Base-by-base conservation (phyloP, 2,797 vertebrate genomes). In the Pseudochromis fuscus region DNA sequence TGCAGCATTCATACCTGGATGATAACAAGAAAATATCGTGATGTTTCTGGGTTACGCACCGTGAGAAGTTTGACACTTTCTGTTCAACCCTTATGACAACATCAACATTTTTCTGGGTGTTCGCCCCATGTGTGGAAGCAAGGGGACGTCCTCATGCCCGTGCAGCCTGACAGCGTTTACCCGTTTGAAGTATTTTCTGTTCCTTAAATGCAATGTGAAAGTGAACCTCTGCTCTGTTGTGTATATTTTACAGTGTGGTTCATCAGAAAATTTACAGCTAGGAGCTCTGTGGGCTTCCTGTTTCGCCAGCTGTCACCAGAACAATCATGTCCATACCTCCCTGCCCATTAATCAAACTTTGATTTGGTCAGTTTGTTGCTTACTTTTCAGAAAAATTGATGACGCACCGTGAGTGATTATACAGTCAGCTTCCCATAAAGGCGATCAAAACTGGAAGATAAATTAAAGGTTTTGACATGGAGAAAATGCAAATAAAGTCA, bases 311-410 rank as follows among this genome's bases (percentile, higher is more conserved):
- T 84, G 79, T 83, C 85, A 70, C 74, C 50, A 53, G 42, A 75
- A 88, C 86, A 87, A 83, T 82, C 72, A 57, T 53, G 62, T 66
- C 48, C 64, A 59, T 33, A 67, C 57, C 37, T 42, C 52, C 28
- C 46, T 27, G 59, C 61, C 77, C 68, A 87, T 88, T 77, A 88
- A 85, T 90, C 88, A 88, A 68, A 70, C 33, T 82, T 85, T 81
- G 63, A 78, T 84, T 86, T 77, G 80, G 79, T 91, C 89, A 86
- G 69, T 84, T 85, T 91, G 77, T 88, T 85, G 85, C 89, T 84
- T 84, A 88, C 83, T 88, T 83, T 83, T 81, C 85, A 85, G 61
- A 86, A 86, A 79, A 87, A 71, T 1, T 71, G 62, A 86, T 87
- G 84, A 86, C 53, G n/a, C 53, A 59, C 72, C 18, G 33, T 65